Conservation (phyloP, 2,888 invertebrate species). For the Meandrusa payeni region DNA sequence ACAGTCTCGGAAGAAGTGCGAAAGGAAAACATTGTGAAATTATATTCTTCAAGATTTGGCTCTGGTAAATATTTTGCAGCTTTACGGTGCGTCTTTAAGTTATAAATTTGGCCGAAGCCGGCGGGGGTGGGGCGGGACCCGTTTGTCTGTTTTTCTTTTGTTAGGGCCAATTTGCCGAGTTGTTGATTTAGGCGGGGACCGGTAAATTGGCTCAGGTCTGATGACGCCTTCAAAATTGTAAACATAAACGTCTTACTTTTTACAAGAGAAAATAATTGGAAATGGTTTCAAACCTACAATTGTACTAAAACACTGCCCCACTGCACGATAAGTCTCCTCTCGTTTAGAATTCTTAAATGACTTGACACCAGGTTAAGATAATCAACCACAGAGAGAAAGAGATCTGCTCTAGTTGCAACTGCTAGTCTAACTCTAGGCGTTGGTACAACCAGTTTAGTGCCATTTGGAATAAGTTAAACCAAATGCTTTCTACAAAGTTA, state of each 20-base stretch:
- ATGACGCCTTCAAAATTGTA: slow-evolving; percentile 3
- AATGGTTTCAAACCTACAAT: too few relatives aligned
- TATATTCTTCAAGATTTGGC: slow-evolving; percentile 17
- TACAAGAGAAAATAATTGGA: too few relatives aligned
- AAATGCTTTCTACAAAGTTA: too few relatives aligned
- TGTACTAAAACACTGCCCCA: too few relatives aligned
- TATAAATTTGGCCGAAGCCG: slow-evolving; percentile 3
- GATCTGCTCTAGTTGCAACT: too few relatives aligned
- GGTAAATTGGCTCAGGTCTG: slow-evolving; percentile 12
- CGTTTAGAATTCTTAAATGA: too few relatives aligned
- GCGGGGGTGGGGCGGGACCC: background rate
- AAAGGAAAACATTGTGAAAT: slow-evolving; percentile 15
- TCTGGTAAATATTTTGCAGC: slow-evolving; percentile 15
- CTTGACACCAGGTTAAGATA: too few relatives aligned
- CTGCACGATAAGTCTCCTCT: too few relatives aligned
- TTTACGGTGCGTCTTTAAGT: slow-evolving; percentile 6
- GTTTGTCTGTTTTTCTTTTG: slow-evolving; percentile 20
- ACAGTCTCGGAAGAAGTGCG: slow-evolving; percentile 3
- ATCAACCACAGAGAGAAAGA: too few relatives aligned
- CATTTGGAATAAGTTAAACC: too few relatives aligned
- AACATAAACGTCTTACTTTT: background rate
- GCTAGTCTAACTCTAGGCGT: too few relatives aligned
- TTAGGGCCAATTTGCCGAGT: slow-evolving; percentile 18
- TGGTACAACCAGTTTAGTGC: too few relatives aligned
- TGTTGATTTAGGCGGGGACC: slow-evolving; percentile 19